Percentiles rank a stretch among this genome's conserved stretches.
Evolutionary conservation across 2,113 vertebrate genomes (phyloP).

Genomic region (Empidonax alnorum): DNA sequence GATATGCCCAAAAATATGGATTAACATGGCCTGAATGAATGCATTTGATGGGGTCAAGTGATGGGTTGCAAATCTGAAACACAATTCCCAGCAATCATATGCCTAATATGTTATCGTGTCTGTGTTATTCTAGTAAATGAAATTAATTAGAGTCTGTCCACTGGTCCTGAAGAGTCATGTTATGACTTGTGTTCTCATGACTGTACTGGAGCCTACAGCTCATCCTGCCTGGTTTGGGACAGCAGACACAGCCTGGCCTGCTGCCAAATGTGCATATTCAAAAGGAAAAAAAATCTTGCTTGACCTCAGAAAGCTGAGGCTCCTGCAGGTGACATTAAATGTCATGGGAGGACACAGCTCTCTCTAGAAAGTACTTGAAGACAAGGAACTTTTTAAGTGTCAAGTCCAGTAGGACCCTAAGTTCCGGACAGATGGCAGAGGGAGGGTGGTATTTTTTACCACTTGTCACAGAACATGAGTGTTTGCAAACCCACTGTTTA

Average conservation of each 20-base stretch:
- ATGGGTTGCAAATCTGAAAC: not conserved
- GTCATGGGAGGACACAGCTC: not conserved
- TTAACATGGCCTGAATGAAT: not conserved
- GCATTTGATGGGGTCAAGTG: not conserved
- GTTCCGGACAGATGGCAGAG: not conserved
- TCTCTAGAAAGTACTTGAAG: not conserved
- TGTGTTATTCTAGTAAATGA: not conserved
- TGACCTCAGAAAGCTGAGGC: not conserved
- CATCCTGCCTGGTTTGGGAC: not conserved
- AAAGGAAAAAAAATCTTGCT: not conserved
- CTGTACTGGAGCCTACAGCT: not conserved
- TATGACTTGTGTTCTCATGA: not conserved
- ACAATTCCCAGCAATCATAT: not conserved
- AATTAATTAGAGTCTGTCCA: not conserved
- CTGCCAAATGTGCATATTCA: not conserved
- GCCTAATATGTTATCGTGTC: not conserved
- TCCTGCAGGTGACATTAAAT: not conserved
- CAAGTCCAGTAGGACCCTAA: not conserved
- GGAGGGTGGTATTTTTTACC: not conserved
- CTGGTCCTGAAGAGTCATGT: not conserved
- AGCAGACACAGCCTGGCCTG: not conserved
- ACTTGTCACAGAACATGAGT: not conserved
- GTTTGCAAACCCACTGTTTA: not conserved
- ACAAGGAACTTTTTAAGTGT: not conserved
- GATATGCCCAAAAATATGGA: not conserved